Percentiles rank a stretch among this genome's conserved stretches.
Evolutionary conservation across 2,113 vertebrate species (phyloP).

Genomic region (rat (Rattus norvegicus)): GRCr8 NC_086030.1:47493001-47493500

Average conservation of each 20-base stretch:
- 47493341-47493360: not conserved
- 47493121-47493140: constrained; percentile 69
- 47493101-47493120: constrained; percentile 53
- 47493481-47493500: not conserved
- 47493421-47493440: not conserved
- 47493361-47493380: constrained; percentile 8
- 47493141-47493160: constrained; percentile 58
- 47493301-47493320: not conserved
- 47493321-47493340: constrained; percentile 19
- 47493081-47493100: constrained; percentile 41
- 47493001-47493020: constrained; percentile 8
- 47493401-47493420: constrained; percentile 24
- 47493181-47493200: constrained; percentile 73
- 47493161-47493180: constrained; percentile 56
- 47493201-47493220: constrained; percentile 58
- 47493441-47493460: not conserved
- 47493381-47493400: not conserved
- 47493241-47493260: constrained; percentile 33
- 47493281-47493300: constrained; percentile 31
- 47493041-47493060: constrained; percentile 21
- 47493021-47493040: constrained; percentile 25
- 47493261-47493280: not conserved
- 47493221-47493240: constrained; percentile 21
- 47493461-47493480: not conserved
- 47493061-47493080: constrained; percentile 19